phyloP scores from a whole-genome alignment of 2,888 invertebrate species.

The Acanthosepion lycidas region DNA sequence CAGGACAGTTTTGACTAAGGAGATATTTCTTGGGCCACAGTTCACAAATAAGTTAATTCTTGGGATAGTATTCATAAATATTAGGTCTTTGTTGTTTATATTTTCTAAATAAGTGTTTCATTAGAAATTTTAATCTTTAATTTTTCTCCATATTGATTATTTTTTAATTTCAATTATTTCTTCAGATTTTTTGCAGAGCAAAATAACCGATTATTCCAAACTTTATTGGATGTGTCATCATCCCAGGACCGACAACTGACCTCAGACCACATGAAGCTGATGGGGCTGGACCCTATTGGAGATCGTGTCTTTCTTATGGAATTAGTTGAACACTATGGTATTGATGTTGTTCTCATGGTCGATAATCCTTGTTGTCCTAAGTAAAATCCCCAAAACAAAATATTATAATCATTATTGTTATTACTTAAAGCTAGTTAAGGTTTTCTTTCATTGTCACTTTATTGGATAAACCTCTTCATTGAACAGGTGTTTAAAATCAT shows the following conservation, averaged over 20 bases:
- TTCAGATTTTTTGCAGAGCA: constrained; percentile 74
- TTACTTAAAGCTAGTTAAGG: no score
- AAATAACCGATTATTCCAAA: constrained; percentile 74
- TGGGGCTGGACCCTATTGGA: constrained; percentile 74
- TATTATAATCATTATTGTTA: neutral
- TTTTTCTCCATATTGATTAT: no score
- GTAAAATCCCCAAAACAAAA: constrained; percentile 51
- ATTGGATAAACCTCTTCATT: neutral
- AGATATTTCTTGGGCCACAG: no score
- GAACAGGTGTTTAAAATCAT: neutral
- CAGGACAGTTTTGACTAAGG: no score
- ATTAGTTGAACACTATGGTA: constrained; percentile 74
- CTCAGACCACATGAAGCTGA: constrained; percentile 73
- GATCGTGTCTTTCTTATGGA: constrained; percentile 75
- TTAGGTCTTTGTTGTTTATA: no score
- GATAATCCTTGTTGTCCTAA: constrained; percentile 75
- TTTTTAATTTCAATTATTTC: neutral
- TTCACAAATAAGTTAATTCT: no score
- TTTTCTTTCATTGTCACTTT: neutral
- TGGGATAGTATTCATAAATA: no score
- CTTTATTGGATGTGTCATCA: constrained; percentile 72
- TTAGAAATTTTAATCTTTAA: no score
- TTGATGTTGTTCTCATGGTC: constrained; percentile 74
- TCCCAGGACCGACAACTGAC: constrained; percentile 74
- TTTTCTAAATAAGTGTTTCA: no score